Percentiles rank a stretch among this genome's conserved stretches.
phyloP scores from a whole-genome alignment of 2,888 invertebrate genomes.

The Ferdinandea cuprea region DNA sequence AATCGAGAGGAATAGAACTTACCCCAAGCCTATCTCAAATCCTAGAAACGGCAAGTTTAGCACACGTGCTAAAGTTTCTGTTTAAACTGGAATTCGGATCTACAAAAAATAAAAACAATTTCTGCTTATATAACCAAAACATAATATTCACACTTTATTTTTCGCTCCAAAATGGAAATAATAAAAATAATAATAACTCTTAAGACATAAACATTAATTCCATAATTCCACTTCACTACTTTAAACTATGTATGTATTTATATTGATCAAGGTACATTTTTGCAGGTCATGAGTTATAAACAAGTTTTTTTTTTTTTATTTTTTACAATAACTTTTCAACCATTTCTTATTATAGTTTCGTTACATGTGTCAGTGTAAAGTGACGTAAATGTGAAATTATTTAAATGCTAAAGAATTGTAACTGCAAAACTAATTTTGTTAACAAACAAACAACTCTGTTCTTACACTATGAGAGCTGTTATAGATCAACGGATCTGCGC shows the following conservation, averaged over 20 bases:
- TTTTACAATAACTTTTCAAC: slow-evolving; percentile 31
- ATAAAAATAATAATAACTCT: slow-evolving; percentile 31
- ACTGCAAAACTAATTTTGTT: slow-evolving; percentile 12
- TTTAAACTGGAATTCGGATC: no score
- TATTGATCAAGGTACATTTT: slow-evolving; percentile 71
- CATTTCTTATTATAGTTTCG: slow-evolving; percentile 15
- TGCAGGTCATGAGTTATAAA: slow-evolving; percentile 66
- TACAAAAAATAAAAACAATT: neutral
- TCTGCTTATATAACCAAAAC: slow-evolving; percentile 26
- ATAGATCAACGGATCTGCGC: slow-evolving; percentile 25
- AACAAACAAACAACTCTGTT: slow-evolving; percentile 36
- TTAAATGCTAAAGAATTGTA: slow-evolving; percentile 13
- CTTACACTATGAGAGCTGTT: slow-evolving; percentile 53
- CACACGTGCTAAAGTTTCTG: no score
- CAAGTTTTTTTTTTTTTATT: no score
- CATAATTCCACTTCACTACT: slow-evolving; percentile 49
- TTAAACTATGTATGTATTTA: slow-evolving; percentile 53
- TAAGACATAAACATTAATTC: slow-evolving; percentile 35
- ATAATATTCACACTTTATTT: slow-evolving; percentile 34
- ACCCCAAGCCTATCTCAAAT: no score
- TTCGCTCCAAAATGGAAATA: slow-evolving; percentile 27
- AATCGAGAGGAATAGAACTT: no score
- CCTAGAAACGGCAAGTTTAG: no score
- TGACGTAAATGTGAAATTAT: slow-evolving; percentile 23
- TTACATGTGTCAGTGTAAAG: slow-evolving; percentile 30